A percentile compares a stretch with the other conserved stretches of the same genome.
These are phyloP conservation scores for Adrianichthys oophorus DNA, from an alignment of 2,797 vertebrate species.

Conservation along the genomic window DNA sequence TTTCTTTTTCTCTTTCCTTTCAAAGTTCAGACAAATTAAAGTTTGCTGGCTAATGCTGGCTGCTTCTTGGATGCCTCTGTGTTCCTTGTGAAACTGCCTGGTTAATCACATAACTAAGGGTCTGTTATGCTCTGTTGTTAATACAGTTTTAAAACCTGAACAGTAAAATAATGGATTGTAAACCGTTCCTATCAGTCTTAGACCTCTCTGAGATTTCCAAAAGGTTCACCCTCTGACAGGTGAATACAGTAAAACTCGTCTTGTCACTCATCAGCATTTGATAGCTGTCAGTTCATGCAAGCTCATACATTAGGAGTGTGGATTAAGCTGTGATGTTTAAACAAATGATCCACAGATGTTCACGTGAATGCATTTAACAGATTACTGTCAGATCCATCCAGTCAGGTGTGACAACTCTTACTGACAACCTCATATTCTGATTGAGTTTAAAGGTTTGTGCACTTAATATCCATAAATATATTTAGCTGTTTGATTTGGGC, in stretches of 20 bases:
- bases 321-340: constrained; percentile 25
- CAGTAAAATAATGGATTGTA: constrained; percentile 62
- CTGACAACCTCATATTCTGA: constrained; percentile 46
- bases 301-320: constrained; percentile 26
- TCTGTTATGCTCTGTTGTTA: constrained; percentile 55
- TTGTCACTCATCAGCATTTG: constrained; percentile 38
- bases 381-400: constrained; percentile 32
- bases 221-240: constrained; percentile 18
- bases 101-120: constrained; percentile 76
- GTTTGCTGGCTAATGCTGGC: constrained; percentile 76
- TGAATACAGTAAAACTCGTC: constrained; percentile 34
- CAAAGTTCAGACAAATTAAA: constrained; percentile 70
- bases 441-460: constrained; percentile 41
- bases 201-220: constrained; percentile 30
- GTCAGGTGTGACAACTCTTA: constrained; percentile 43
- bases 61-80: constrained; percentile 58
- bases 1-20: constrained; percentile 72
- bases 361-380: constrained; percentile 11
- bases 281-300: constrained; percentile 50
- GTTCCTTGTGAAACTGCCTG: constrained; percentile 42
- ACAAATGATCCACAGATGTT: constrained; percentile 25
- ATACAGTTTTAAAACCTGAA: constrained; percentile 33
- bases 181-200: constrained; percentile 34
- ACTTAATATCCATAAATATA: constrained; percentile 54
- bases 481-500: constrained; percentile 68